Conservation (phyloP, 1,140 invertebrate species). For the Grapholita molesta region DNA sequence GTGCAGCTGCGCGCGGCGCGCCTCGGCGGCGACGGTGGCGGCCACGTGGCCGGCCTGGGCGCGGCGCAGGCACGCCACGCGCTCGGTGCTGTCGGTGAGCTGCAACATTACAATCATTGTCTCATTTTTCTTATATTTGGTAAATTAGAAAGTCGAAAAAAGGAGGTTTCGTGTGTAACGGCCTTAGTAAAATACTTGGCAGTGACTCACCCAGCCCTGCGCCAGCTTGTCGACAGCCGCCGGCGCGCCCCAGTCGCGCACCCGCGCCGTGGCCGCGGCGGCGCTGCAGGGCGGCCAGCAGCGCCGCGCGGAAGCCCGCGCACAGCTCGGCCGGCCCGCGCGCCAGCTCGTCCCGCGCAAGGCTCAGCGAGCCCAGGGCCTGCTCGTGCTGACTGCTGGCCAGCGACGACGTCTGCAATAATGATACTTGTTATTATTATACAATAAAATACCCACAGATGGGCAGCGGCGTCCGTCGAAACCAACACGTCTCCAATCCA, state of each 20-base stretch:
- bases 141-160: too few species aligned
- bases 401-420: not conserved
- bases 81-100: constrained; percentile 21
- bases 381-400: not conserved
- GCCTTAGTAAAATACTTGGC: not conserved
- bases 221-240: not conserved
- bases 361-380: not conserved
- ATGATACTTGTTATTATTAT: too few species aligned
- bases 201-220: not conserved
- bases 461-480: too few species aligned
- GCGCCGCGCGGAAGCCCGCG: not conserved
- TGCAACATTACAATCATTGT: constrained; percentile 19
- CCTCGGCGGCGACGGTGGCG: not conserved
- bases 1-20: not conserved
- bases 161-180: too few species aligned
- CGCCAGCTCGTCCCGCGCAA: not conserved
- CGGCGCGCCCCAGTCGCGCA: not conserved
- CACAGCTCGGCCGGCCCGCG: not conserved
- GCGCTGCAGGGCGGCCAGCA: not conserved
- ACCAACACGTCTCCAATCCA: too few species aligned
- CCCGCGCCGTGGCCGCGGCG: not conserved
- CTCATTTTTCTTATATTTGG: too few species aligned
- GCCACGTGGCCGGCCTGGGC: not conserved
- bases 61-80: constrained; percentile 22
- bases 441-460: too few species aligned